Percentiles rank a stretch among this genome's conserved stretches.
These are phyloP conservation scores for Eurystomus glaucurus DNA, from an alignment of 2,797 vertebrate genomes.

Conservation along the genomic window DNA sequence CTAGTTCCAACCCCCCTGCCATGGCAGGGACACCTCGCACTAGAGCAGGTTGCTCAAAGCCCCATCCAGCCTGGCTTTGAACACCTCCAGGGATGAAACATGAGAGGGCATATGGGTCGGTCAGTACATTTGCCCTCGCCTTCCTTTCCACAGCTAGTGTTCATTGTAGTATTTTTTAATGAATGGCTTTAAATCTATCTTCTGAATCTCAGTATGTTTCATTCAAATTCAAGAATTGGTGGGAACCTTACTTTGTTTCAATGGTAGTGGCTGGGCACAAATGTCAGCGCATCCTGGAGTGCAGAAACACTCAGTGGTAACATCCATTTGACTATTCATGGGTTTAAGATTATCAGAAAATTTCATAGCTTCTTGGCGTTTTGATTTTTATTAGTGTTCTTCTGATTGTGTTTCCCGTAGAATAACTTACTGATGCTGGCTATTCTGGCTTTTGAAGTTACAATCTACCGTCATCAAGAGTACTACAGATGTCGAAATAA, in stretches of 20 bases:
- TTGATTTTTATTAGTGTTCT: background rate
- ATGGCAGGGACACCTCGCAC: too few relatives aligned
- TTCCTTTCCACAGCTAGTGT: background rate
- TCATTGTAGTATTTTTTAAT: background rate
- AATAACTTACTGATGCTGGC: conserved; percentile 96
- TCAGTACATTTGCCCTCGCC: background rate
- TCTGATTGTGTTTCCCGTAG: conserved; percentile 78
- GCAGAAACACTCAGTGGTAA: background rate
- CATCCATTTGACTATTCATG: background rate
- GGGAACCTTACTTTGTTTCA: background rate
- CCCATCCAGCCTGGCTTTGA: too few relatives aligned
- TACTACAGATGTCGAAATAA: conserved; percentile 95
- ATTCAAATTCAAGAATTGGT: background rate
- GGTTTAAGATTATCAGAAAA: background rate
- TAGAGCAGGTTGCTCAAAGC: too few relatives aligned
- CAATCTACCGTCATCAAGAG: conserved; percentile 95
- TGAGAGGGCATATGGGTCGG: rapidly evolving
- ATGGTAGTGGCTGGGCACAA: background rate
- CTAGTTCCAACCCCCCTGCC: too few relatives aligned
- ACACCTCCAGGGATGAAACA: background rate
- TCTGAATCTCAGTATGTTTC: background rate
- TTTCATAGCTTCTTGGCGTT: background rate
- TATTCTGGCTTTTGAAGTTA: conserved; percentile 95
- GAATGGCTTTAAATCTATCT: background rate
- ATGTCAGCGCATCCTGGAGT: background rate